Evolutionary conservation across 2,888 invertebrate genomes (phyloP), one percentile per base, ranked within the genome.

Genomic region (Tuberolachnus salignus): DNA sequence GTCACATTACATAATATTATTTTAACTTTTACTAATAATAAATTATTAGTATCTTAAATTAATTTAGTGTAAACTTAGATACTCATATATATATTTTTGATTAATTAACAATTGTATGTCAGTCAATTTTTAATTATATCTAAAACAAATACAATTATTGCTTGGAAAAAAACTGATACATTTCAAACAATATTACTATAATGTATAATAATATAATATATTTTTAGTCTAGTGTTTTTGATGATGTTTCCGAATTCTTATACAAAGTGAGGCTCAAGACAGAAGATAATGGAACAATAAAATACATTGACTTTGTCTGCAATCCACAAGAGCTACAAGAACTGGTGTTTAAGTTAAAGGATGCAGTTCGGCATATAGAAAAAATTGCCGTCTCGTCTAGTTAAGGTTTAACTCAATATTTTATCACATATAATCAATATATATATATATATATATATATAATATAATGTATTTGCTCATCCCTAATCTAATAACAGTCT

Each of bases 261-360:
- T 78, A 78, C 49, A 57, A 69, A 51, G 67, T 78, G 16, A 46
- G 67, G 16, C 34, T 78, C 51, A 78, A 78, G 69, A 69, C 78
- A 51, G 59, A 59, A 21, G 78, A 80, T n/a, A 75, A 78, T 44
- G 64, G 80, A 8, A 55, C 57, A 51, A 53, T 55, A n/a, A 59
- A 80, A 42, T 69, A 78, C 16, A 55, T 80, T 16, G 59, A 80
- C 63, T 80, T 80, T 53, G 78, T 80, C 21, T 80, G 80, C 51
- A 69, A 44, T 51, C 34, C 53, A 78, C 69, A 78, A 19, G 51
- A 80, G 34, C 80, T 80, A 42, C 75, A 80, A 80, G 80, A 80
- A 61, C 13, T 80, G 19, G 80, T 80, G 1, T 67, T 51, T 19
- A 75, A 75, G 49, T 44, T 80, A 53, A 80, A 80, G 14, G 75